Conservation (phyloP, 2,888 invertebrate genomes). For the Hypena proboscidalis region DNA sequence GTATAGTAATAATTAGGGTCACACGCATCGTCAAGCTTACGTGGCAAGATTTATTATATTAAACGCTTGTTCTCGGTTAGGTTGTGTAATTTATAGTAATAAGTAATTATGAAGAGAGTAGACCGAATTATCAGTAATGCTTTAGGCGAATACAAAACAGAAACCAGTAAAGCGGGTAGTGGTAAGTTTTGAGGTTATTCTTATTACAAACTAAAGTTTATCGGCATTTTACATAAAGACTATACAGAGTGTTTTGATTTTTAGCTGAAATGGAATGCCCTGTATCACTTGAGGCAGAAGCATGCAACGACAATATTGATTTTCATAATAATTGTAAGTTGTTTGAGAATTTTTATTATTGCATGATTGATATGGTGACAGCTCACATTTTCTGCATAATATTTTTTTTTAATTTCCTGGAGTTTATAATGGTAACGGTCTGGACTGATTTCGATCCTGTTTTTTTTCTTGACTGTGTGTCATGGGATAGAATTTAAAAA, state of each 20-base stretch:
- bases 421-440: no score
- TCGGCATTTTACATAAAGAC: neutral
- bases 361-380: neutral
- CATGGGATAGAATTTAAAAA: no score
- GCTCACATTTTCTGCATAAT: neutral
- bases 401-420: neutral
- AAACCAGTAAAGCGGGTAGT: neutral
- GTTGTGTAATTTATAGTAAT: neutral
- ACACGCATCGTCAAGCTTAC: neutral
- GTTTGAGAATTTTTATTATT: neutral
- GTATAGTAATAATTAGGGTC: no score
- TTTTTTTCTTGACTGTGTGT: no score
- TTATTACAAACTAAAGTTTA: neutral
- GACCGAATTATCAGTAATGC: neutral
- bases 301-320: neutral
- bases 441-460: no score
- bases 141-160: neutral
- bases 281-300: neutral
- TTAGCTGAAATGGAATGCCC: neutral
- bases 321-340: neutral
- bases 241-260: neutral
- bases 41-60: neutral
- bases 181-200: neutral
- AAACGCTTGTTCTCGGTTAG: neutral
- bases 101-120: neutral